Percentiles rank a stretch among this genome's conserved stretches.
These are phyloP conservation scores for Syrrhaptes paradoxus DNA, from an alignment of 2,113 vertebrate genomes.

Conservation along the genomic window DNA sequence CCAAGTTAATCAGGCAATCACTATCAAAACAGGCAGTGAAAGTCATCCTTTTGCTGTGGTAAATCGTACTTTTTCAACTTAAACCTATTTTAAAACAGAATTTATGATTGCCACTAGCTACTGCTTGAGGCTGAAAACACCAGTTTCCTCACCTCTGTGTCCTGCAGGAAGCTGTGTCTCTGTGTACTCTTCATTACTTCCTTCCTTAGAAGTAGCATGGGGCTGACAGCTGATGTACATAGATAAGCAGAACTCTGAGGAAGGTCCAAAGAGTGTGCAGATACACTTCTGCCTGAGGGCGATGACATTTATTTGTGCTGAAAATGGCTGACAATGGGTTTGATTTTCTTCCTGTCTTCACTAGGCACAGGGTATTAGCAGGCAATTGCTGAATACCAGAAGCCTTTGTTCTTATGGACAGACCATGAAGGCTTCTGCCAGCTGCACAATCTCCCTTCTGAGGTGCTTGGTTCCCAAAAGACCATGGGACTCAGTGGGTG, in stretches of 20 bases:
- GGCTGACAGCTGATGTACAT: background rate
- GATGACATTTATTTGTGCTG: background rate
- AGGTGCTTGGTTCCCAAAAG: background rate
- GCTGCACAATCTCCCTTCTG: background rate
- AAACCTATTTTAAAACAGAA: background rate
- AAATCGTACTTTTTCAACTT: background rate
- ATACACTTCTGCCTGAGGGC: background rate
- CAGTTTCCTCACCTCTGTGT: background rate
- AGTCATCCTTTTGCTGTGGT: background rate
- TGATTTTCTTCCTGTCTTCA: background rate
- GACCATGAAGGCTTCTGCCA: background rate
- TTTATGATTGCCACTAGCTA: background rate
- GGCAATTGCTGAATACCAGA: background rate
- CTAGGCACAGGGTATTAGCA: background rate
- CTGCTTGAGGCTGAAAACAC: background rate
- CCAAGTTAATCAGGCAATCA: background rate
- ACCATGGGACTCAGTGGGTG: background rate
- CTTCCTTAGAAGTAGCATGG: background rate
- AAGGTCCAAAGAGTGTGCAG: background rate
- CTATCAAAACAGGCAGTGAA: background rate
- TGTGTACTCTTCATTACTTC: background rate
- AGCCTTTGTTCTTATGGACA: accelerated
- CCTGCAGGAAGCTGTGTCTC: background rate
- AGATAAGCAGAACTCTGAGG: background rate
- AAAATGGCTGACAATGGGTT: background rate